Base-by-base conservation (phyloP, 2,113 vertebrate genomes). In the Agapornis roseicollis region DNA sequence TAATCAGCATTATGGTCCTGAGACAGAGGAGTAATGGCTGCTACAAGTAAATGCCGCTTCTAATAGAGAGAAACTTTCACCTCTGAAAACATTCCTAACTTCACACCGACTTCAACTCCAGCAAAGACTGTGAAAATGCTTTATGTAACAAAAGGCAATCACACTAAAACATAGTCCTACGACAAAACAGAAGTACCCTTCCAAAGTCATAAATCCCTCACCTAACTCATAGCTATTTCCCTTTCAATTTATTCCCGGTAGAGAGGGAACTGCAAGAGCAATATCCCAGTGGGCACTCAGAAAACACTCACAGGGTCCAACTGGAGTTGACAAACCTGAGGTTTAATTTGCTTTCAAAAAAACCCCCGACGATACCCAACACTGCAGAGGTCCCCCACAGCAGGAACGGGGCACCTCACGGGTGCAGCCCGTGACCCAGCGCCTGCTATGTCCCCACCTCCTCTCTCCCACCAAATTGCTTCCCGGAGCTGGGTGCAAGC, bases 271-370 rank as follows among this genome's bases (percentile, higher is more conserved):
- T 17, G 35, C 29, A 31, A 73, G 37, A 35, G 49, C 63, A 27
- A 7, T 11, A 33, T 4, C 41, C 41, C 27, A 4, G 3, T 0
- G 1, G 22, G 47, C 66, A 17, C 9, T 44, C 13, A 9, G 66
- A 61, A 71, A 64, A 63, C 35, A 6, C 29, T 15, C 3, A 3
- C 39, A 19, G 13, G 6, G 42, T 68, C 28, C 61, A 17, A 41
- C 6, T 23, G 1, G 17, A 20, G 18, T 0, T 6, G 33, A 29
- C 22, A 74, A 49, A 16, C 10, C 5, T 0, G 11, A 29, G 17
- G 31, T 7, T 29, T 25, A 13, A 22, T 2, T 15, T 15, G 47
- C 42, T 41, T 56, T 10, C 8, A 0, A 27, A 28, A 28, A 13
- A 5, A 7, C 31, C 44, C 7, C 39, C 33, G 7, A 13, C 4